Base-by-base conservation (phyloP, 2,113 vertebrate genomes). In the Aythya baeri region DNA sequence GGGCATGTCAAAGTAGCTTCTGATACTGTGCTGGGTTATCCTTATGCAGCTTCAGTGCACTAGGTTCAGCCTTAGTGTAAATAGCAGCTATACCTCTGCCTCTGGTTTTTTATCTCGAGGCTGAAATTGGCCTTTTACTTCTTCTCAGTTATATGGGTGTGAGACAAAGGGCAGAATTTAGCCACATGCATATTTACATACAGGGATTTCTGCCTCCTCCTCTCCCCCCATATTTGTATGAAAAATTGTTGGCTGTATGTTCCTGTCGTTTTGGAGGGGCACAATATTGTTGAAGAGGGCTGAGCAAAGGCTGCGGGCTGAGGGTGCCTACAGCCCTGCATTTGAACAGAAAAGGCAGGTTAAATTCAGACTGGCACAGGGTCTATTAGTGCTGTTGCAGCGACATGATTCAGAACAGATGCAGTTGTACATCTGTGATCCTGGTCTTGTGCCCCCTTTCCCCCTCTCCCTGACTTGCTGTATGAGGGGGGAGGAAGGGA, bases 341-440 rank as follows among this genome's bases (percentile, higher is more conserved):
- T 72, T 84, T 11, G 14, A 84, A 61, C 22, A 66, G 75, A 80
- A 85, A 73, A 59, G 0, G 1, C 4, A 1, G 75, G 62, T 79
- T 46, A 87, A 66, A 62, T 89, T 70, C 49, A 70, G 50, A 52
- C 10, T 26, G 71, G 13, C 0, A 7, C 54, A 5, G 55, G 17
- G 16, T 50, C 44, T 61, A 0, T 31, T 44, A 7, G 63, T 6
- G 72, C 31, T 54, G 16, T 38, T 26, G 68, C 31, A 83, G 59
- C 3, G 43, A 67, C 38, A 3, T 2, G 80, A n/a, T 50, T 41
- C 50, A 13, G 55, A 78, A 44, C 78, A 55, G 27, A 34, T 44
- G 29, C 58, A 65, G 12, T 41, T 46, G 38, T 0, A 0, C 0
- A 0, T 16, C 66, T 78, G 74, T 50, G 20, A 43, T 61, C 17